Evolutionary conservation across 2,888 invertebrate species (phyloP), one percentile per base, ranked within the genome.

Genomic region (Mimumesa dahlbomi): DNA sequence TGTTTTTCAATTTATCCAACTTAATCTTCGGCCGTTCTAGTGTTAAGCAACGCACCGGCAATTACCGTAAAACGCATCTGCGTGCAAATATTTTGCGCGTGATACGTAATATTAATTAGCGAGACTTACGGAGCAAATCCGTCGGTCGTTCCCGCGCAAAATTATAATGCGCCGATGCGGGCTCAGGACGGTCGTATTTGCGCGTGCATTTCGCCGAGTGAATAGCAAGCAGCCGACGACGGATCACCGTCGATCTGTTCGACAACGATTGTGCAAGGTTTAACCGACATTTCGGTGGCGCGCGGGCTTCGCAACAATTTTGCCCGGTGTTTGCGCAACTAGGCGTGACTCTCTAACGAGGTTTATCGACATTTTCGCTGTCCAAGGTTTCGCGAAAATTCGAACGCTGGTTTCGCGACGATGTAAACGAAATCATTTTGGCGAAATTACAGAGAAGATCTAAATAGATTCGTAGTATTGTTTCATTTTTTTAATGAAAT

Each of bases 141-240:
- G 54, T 59, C 59, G 69, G 50, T 19, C 52, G 57, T 57, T 46
- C 69, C 58, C 63, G 53, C 45, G 72, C 65, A 45, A 72, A n/a
- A 72, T 72, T 64, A 72, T 70, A 57, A 69, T 70, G 66, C 69
- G 66, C 34, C 61, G 61, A 75, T 75, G 75, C 75, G 75, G 72
- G 72, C 61, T 25, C 31, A 56, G 49, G 50, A 48, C 57, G 57
- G 31, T 57, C 56, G 61, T 59, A 54, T 46, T 40, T 61, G 56
- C 62, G 62, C 31, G 52, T 57, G 56, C 62, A 69, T 57, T 69
- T 49, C 66, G 63, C 59, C 53, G n/a, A 38, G 46, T 63, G 76
- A 76, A 76, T 76, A 75, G 61, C 75, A 76, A 76, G 66, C 61
- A 61, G 69, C 48, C 57, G 38, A 25, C 52, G 16, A 42, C 21